Conservation (phyloP, 2,888 invertebrate genomes). For the Phrixothrix hirtus region DNA sequence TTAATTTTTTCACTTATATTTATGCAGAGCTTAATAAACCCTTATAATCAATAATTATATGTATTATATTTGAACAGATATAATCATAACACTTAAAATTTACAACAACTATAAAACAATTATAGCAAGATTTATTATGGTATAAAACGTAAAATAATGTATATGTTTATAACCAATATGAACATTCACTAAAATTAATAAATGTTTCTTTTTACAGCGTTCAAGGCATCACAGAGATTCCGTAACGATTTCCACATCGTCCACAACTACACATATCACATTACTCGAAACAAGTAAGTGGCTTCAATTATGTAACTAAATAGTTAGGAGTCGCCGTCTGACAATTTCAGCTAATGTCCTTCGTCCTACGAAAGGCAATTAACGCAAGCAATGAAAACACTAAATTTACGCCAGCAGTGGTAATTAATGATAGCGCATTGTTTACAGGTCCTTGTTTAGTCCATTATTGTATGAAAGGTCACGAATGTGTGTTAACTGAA, state of each 20-base stretch:
- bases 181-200: too few species aligned
- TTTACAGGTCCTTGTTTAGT: slow-evolving; percentile 66
- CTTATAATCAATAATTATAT: too few species aligned
- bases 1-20: too few species aligned
- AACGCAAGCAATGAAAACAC: slow-evolving; percentile 1
- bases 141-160: too few species aligned
- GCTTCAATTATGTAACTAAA: too few species aligned
- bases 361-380: neutral
- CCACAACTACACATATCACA: slow-evolving; percentile 53
- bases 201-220: slow-evolving; percentile 49
- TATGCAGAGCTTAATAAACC: too few species aligned
- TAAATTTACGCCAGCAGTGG: slow-evolving; percentile 5
- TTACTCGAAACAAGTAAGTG: slow-evolving; percentile 56
- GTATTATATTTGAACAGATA: too few species aligned
- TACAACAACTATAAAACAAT: too few species aligned
- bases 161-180: too few species aligned
- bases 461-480: slow-evolving; percentile 68
- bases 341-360: neutral
- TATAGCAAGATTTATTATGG: too few species aligned
- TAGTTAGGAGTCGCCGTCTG: too few species aligned
- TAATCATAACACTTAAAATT: too few species aligned
- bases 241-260: slow-evolving; percentile 45
- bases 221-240: slow-evolving; percentile 56
- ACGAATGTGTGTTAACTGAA: slow-evolving; percentile 62
- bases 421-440: slow-evolving; percentile 5